Evolutionary conservation across 2,888 invertebrate genomes (phyloP).

Genomic region (Diarsia rubi): DNA sequence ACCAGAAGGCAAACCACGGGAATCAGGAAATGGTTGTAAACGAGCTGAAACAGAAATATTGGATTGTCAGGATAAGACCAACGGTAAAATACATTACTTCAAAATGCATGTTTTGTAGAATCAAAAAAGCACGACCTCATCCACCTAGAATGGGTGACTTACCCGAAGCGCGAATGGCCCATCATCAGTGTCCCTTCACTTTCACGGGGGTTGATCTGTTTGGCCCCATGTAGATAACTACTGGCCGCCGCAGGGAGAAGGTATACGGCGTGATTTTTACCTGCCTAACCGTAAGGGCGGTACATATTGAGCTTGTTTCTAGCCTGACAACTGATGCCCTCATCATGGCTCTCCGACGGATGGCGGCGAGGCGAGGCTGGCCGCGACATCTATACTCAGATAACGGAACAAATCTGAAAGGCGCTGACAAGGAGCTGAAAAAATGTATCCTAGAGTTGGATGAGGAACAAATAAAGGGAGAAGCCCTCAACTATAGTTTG

Average conservation of each 20-base stretch:
- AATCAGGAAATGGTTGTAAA: neutral
- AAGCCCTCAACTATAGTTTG: too few relatives aligned
- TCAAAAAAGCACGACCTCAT: neutral
- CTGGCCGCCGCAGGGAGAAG: neutral
- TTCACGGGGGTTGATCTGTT: neutral
- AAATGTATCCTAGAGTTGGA: too few relatives aligned
- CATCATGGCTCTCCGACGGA: neutral
- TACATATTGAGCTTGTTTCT: neutral
- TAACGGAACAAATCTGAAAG: neutral
- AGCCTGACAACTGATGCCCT: neutral
- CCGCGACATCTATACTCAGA: neutral
- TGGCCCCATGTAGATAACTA: neutral
- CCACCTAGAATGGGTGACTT: conserved; percentile 1
- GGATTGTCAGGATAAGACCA: neutral
- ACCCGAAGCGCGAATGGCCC: neutral
- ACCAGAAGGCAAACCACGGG: neutral
- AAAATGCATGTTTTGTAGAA: conserved; percentile 2
- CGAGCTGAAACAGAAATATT: neutral
- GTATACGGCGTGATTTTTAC: neutral
- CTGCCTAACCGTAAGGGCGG: neutral
- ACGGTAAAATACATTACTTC: neutral
- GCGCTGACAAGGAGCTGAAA: too few relatives aligned
- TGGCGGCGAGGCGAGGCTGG: neutral
- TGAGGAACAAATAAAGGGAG: too few relatives aligned
- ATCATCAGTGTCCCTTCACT: neutral